Evolutionary conservation across 2,888 invertebrate species (phyloP).

Genomic region (Parochlus steinenii): DNA sequence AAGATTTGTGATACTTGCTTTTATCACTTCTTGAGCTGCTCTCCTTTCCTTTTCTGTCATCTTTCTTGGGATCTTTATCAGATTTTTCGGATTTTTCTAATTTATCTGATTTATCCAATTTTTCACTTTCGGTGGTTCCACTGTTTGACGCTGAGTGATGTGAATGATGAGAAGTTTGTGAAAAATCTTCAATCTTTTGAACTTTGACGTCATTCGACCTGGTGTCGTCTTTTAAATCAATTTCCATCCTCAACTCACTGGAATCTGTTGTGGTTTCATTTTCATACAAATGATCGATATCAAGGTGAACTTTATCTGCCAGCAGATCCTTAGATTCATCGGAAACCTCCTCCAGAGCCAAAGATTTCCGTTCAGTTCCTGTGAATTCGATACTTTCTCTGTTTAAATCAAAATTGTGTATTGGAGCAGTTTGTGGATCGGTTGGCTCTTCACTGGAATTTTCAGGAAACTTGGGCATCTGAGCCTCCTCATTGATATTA

Average conservation of each 20-base stretch:
- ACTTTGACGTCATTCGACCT: neutral
- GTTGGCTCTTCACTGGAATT: constrained; percentile 21
- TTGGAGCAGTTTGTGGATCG: neutral
- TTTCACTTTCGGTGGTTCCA: no score
- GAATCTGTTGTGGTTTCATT: constrained; percentile 11
- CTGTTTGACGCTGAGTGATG: no score
- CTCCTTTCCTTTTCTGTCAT: neutral
- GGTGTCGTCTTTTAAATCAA: constrained; percentile 8
- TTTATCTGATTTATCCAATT: constrained; percentile 3
- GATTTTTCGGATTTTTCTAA: constrained; percentile 1
- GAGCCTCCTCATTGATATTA: constrained; percentile 29
- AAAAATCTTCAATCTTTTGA: constrained; percentile 3
- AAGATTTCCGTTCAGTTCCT: constrained; percentile 5
- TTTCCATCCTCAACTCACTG: constrained; percentile 9
- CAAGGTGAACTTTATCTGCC: constrained; percentile 8
- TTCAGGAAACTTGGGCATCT: constrained; percentile 29
- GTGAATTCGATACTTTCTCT: constrained; percentile 10
- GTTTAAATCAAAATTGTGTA: constrained; percentile 8
- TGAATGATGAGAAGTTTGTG: constrained; percentile 9
- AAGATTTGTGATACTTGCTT: no score
- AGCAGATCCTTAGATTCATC: constrained; percentile 5
- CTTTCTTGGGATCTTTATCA: constrained; percentile 1
- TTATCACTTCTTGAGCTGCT: no score
- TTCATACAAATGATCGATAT: constrained; percentile 10
- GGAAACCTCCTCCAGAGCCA: constrained; percentile 2